Evolutionary conservation across 2,113 vertebrate species (phyloP).

Genomic region (Garra rufa): DNA sequence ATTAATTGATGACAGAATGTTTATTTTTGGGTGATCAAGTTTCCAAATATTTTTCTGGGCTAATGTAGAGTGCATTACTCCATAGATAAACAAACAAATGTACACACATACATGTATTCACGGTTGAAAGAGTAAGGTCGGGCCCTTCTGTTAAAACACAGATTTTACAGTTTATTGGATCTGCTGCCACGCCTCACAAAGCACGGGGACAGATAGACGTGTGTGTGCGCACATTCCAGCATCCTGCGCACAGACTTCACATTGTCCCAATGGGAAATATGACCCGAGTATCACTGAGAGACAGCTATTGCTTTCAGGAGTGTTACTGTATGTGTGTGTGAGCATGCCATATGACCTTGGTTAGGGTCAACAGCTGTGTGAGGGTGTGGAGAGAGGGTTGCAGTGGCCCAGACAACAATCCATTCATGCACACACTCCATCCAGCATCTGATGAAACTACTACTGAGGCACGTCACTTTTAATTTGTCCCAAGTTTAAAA

Average conservation of each 20-base stretch:
- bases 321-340: constrained; percentile 51
- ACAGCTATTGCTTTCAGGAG: constrained; percentile 65
- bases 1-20: background rate
- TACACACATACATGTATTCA: background rate
- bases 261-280: constrained; percentile 78
- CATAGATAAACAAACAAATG: background rate
- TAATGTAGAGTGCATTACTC: background rate
- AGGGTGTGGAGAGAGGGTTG: constrained; percentile 64
- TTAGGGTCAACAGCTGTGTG: constrained; percentile 75
- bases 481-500: background rate
- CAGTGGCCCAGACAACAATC: constrained; percentile 64
- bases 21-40: background rate
- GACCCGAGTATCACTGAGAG: constrained; percentile 67
- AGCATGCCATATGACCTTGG: constrained; percentile 69
- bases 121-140: constrained; percentile 18
- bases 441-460: background rate
- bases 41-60: background rate
- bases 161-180: constrained; percentile 50
- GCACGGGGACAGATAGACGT: constrained; percentile 50
- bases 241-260: constrained; percentile 74
- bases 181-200: constrained; percentile 45
- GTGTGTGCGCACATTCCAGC: constrained; percentile 51
- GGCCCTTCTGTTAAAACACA: constrained; percentile 43
- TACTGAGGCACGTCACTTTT: background rate
- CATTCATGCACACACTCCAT: constrained; percentile 33